Conservation (phyloP, 2,888 invertebrate species). For the Barypeithes pellucidus region DNA sequence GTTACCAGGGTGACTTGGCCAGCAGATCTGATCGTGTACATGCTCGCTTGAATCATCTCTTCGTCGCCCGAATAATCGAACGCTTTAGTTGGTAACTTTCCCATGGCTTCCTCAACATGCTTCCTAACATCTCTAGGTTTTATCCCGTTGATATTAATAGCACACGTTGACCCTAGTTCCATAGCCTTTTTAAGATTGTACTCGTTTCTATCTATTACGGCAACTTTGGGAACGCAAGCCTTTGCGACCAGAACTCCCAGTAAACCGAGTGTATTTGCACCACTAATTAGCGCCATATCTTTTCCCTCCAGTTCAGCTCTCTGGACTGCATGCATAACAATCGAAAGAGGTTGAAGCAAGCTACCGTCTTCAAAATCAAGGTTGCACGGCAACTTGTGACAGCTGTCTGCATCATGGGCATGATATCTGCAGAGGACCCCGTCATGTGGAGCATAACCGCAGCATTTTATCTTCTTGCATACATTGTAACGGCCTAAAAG, state of each 20-base stretch:
- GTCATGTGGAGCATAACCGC: constrained; percentile 94
- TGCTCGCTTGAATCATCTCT: constrained; percentile 80
- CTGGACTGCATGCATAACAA: constrained; percentile 93
- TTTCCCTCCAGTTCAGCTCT: constrained; percentile 85
- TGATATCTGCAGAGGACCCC: constrained; percentile 91
- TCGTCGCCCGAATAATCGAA: constrained; percentile 93
- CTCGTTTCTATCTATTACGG: constrained; percentile 80
- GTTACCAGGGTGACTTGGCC: constrained; percentile 91
- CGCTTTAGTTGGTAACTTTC: constrained; percentile 79
- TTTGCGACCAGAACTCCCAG: constrained; percentile 85
- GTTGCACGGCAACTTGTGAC: constrained; percentile 90
- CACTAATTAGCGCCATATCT: constrained; percentile 81
- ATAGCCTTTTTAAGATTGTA: constrained; percentile 79
- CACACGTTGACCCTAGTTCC: constrained; percentile 83
- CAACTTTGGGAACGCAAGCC: constrained; percentile 84
- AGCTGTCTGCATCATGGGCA: constrained; percentile 91
- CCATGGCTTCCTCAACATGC: constrained; percentile 75
- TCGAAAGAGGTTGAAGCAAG: constrained; percentile 91
- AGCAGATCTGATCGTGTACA: constrained; percentile 86
- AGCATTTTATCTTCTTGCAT: constrained; percentile 89
- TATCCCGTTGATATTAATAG: constrained; percentile 74
- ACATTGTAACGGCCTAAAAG: constrained; percentile 87
- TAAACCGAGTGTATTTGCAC: constrained; percentile 92
- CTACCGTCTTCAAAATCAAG: constrained; percentile 95
- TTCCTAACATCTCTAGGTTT: constrained; percentile 75